Evolutionary conservation across 2,888 invertebrate species (phyloP).

Genomic region (Heterodera filipjevi): DNA sequence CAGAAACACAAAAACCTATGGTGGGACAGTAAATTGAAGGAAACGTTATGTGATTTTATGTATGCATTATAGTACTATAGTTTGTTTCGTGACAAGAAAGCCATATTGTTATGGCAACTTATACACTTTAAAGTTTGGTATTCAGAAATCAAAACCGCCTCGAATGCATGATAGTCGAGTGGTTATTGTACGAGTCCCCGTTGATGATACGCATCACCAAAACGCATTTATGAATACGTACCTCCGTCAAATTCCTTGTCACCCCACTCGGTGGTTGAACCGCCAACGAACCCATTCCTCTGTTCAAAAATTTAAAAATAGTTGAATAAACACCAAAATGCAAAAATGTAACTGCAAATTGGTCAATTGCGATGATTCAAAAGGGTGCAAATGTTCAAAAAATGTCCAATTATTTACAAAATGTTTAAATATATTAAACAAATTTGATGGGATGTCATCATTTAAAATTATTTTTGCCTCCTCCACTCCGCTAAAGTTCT

Average conservation of each 20-base stretch:
- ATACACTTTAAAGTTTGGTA: too few species aligned
- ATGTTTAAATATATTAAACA: conserved; percentile 19
- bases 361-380: conserved; percentile 1
- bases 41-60: too few species aligned
- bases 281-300: conserved; percentile 43
- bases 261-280: conserved; percentile 67
- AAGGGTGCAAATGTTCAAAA: conserved; percentile 16
- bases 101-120: too few species aligned
- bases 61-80: too few species aligned
- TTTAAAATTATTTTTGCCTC: neutral
- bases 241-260: conserved; percentile 34
- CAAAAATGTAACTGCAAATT: neutral
- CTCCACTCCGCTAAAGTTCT: conserved; percentile 70
- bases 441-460: neutral
- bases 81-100: too few species aligned
- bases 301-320: neutral
- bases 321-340: neutral
- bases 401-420: conserved; percentile 9
- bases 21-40: neutral
- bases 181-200: too few species aligned
- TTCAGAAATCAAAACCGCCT: too few species aligned
- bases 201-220: too few species aligned
- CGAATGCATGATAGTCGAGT: too few species aligned
- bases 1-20: conserved; percentile 33
- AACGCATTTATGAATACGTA: too few species aligned